Evolutionary conservation across 2,113 vertebrate genomes (phyloP), one percentile per base, ranked within the genome.

Genomic region (Vanacampus margaritifer): DNA sequence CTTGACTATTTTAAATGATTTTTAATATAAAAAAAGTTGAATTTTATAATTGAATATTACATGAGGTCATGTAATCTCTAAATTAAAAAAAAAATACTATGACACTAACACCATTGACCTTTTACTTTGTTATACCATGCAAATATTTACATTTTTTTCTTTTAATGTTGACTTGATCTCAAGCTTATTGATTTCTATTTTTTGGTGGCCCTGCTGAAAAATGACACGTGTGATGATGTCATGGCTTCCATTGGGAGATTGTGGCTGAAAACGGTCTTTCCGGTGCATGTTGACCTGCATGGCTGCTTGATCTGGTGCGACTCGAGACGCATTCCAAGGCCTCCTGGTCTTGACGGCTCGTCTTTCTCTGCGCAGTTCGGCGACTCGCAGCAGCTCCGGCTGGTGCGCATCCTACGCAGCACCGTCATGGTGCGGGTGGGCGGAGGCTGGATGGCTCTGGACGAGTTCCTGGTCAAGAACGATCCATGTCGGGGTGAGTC

Each of bases 381-480:
- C 0, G 97, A 99, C 81, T 99, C 97, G 14, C 97, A 99, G 93
- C 97, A 99, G 93, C 90, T 99, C 87, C 97, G 97, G 74, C 92
- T 99, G 91, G 97, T 98, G 67, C 92, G 97, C 60, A 99, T 99
- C 73, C 87, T 99, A 87, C 94, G 97, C 73, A 99, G 97, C 86
- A 99, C 97, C 0, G 97, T 99, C 74, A 99, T 99, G 97, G 97
- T 99, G 57, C 92, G 97, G 0, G 97, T 99, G 1, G 97, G 97
- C 0, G 97, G 97, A 16, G 97, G 97, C 0, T 99, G 97, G 97
- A 99, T 99, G 97, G 97, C 97, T 43, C 92, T 99, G 83, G 97
- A 99, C 41, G 97, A 99, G 68, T 99, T 99, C 24, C 79, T 99
- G 1, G 97, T 99, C 68, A 99, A 99, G 85, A 99, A 99, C 0